phyloP scores from a whole-genome alignment of 2,888 invertebrate genomes.

The Drosophila robusta region DNA sequence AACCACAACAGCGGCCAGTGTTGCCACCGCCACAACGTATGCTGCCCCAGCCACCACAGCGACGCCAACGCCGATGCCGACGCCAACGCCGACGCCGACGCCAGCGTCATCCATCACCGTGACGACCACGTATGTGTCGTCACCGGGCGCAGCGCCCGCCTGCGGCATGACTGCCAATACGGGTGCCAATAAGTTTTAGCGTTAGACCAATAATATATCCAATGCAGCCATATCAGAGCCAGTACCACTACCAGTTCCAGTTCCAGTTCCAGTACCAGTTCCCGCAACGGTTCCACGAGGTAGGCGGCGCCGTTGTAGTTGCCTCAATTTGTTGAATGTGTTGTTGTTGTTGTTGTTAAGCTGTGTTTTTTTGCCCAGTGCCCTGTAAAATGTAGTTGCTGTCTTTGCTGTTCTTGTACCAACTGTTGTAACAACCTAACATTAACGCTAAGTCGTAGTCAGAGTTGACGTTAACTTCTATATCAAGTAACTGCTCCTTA shows the following conservation, averaged over 20 bases:
- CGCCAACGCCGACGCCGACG: conserved; percentile 38
- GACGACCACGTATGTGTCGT: conserved; percentile 71
- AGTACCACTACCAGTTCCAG: conserved; percentile 5
- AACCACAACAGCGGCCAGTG: conserved; percentile 64
- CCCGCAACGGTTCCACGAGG: conserved; percentile 27
- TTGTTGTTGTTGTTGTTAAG: conserved; percentile 12
- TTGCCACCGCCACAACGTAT: conserved; percentile 34
- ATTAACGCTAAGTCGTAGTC: conserved; percentile 54
- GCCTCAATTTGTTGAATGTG: conserved; percentile 40
- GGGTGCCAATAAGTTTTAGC: conserved; percentile 83
- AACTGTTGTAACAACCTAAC: conserved; percentile 39
- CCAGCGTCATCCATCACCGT: conserved; percentile 46
- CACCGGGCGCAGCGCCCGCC: conserved; percentile 72
- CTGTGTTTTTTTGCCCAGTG: conserved; percentile 39
- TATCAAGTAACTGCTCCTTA: conserved; percentile 15
- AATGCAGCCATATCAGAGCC: conserved; percentile 43
- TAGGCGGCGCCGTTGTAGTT: conserved; percentile 45
- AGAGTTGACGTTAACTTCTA: conserved; percentile 47
- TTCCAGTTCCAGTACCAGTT: conserved; percentile 19
- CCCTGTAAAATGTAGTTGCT: conserved; percentile 57
- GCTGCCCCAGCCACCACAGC: conserved; percentile 54
- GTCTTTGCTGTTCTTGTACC: conserved; percentile 52
- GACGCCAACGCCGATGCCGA: conserved; percentile 10
- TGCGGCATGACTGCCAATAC: conserved; percentile 70
- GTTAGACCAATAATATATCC: conserved; percentile 29